These are phyloP conservation scores for Ceratotherium simum DNA, from an alignment of 2,113 vertebrate species.

Conservation along the genomic window DNA sequence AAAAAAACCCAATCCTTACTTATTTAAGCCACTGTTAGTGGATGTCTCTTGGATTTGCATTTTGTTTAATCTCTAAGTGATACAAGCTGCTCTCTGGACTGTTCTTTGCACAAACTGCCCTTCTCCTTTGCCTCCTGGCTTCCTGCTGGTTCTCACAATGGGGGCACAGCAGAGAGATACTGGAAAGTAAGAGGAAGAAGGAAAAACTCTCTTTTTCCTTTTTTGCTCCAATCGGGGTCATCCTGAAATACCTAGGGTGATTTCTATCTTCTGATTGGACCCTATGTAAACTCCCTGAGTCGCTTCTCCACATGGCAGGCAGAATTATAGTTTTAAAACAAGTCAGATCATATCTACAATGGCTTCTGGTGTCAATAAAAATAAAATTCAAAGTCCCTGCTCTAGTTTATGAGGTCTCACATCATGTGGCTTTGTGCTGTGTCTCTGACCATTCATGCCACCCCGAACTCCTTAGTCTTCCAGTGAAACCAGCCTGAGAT, in stretches of 20 bases:
- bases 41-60: neutral
- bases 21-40: neutral
- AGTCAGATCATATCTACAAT: neutral
- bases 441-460: neutral
- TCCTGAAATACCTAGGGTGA: neutral
- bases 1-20: neutral
- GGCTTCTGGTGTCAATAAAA: neutral
- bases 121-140: neutral
- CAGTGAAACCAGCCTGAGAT: neutral
- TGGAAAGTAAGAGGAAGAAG: neutral
- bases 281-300: neutral
- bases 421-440: neutral
- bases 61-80: neutral
- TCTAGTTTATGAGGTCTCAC: neutral
- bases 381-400: neutral
- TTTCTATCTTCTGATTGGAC: neutral
- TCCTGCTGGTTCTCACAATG: neutral
- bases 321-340: neutral
- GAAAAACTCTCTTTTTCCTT: neutral
- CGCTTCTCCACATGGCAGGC: neutral
- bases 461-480: neutral
- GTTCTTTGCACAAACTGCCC: neutral
- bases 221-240: neutral
- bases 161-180: neutral
- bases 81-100: neutral